These are phyloP conservation scores for Drosophila biarmipes DNA, from an alignment of 1,140 invertebrate genomes.

Conservation along the genomic window DNA sequence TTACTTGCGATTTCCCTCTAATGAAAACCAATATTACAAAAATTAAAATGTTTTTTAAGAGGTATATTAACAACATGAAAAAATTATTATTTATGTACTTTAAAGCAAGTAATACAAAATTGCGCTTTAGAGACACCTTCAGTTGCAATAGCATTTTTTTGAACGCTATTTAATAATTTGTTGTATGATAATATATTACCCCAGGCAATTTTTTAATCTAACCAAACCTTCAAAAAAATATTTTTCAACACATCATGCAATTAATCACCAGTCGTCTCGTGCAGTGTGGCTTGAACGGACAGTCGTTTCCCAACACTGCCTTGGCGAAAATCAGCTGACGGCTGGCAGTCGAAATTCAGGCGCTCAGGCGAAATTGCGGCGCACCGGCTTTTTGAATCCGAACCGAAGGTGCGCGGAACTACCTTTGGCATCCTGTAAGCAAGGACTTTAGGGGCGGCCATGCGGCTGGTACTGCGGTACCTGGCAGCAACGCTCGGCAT, in stretches of 20 bases:
- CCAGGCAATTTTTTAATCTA: too few species aligned
- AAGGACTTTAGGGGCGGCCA: background rate
- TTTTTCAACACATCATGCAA: background rate
- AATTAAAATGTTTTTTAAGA: too few species aligned
- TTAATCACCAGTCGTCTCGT: background rate
- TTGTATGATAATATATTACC: too few species aligned
- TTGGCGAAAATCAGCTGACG: constrained; percentile 18
- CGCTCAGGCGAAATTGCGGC: background rate
- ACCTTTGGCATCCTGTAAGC: background rate
- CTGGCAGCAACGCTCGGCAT: background rate
- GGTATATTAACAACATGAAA: too few species aligned
- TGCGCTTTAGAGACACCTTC: too few species aligned
- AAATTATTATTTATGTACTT: too few species aligned
- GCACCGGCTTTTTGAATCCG: constrained; percentile 32
- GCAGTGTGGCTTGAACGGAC: background rate
- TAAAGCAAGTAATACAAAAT: too few species aligned
- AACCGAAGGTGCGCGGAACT: background rate
- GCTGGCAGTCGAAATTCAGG: background rate
- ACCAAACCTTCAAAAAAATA: background rate
- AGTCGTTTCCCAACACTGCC: constrained; percentile 10
- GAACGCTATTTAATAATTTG: too few species aligned
- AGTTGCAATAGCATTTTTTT: too few species aligned
- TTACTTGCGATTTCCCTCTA: too few species aligned
- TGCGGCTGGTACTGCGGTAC: constrained; percentile 41
- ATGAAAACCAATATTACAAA: too few species aligned